Percentiles rank a stretch among this genome's conserved stretches.
These are phyloP conservation scores for Leucophenga montana DNA, from an alignment of 2,888 invertebrate genomes.

Conservation along the genomic window DNA sequence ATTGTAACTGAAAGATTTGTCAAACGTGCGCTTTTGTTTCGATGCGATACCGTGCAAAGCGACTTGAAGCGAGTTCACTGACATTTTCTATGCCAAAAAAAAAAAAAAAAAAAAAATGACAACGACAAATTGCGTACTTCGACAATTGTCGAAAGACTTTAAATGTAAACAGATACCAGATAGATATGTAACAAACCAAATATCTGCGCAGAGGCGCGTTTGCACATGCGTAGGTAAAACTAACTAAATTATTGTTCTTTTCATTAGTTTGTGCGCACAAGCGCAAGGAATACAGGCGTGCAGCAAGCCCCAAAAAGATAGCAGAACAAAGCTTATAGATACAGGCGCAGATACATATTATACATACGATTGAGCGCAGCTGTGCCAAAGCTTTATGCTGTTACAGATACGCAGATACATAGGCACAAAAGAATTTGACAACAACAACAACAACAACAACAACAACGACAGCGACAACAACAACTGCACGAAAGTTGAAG, in stretches of 20 bases:
- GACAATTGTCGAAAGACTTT: slow-evolving; percentile 42
- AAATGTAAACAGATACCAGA: slow-evolving; percentile 30
- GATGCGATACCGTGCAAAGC: neutral
- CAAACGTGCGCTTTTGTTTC: slow-evolving; percentile 61
- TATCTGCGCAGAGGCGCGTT: slow-evolving; percentile 47
- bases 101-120: slow-evolving; percentile 24
- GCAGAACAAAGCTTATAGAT: slow-evolving; percentile 18
- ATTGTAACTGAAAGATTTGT: slow-evolving; percentile 57
- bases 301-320: neutral
- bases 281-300: slow-evolving; percentile 23
- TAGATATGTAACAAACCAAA: slow-evolving; percentile 33
- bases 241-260: slow-evolving; percentile 61
- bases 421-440: slow-evolving; percentile 22
- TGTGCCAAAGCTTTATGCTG: neutral
- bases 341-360: slow-evolving; percentile 7
- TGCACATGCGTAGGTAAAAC: slow-evolving; percentile 59
- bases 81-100: slow-evolving; percentile 42
- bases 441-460: slow-evolving; percentile 14
- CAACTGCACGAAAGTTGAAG: slow-evolving; percentile 17
- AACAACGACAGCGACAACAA: slow-evolving; percentile 15
- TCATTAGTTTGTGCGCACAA: slow-evolving; percentile 56
- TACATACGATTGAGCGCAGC: neutral
- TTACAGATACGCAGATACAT: slow-evolving; percentile 9
- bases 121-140: slow-evolving; percentile 50
- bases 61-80: slow-evolving; percentile 53